A percentile compares a stretch with the other conserved stretches of the same genome.
Conservation (phyloP, 1,140 invertebrate species). For the Coptotermes formosanus region DNA sequence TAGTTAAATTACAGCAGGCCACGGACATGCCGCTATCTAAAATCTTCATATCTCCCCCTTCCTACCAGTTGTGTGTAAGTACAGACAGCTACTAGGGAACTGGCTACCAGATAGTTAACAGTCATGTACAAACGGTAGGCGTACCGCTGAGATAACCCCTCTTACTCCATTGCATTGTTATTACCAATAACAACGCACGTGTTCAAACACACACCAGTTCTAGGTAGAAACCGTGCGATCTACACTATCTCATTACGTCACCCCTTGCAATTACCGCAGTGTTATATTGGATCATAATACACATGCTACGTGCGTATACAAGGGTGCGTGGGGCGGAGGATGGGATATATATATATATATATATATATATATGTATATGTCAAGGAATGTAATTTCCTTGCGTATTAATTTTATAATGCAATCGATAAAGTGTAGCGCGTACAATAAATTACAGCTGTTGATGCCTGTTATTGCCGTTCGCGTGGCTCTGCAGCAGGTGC, state of each 20-base stretch:
- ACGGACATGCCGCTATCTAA: background rate
- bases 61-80: background rate
- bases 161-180: background rate
- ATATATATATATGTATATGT: background rate
- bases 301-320: background rate
- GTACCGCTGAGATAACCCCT: background rate
- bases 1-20: too few species aligned
- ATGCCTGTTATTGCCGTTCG: background rate
- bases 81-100: background rate
- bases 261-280: background rate
- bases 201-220: background rate
- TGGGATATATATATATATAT: background rate
- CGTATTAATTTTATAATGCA: background rate
- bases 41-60: background rate
- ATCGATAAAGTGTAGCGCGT: background rate
- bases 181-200: background rate
- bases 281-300: background rate
- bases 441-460: background rate
- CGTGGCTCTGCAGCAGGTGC: background rate
- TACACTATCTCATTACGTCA: background rate
- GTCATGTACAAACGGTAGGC: background rate
- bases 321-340: background rate
- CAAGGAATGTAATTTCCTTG: background rate
- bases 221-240: background rate
- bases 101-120: background rate